These are phyloP conservation scores for Micropoecilia bifurca DNA, from an alignment of 2,797 vertebrate species.

Conservation along the genomic window DNA sequence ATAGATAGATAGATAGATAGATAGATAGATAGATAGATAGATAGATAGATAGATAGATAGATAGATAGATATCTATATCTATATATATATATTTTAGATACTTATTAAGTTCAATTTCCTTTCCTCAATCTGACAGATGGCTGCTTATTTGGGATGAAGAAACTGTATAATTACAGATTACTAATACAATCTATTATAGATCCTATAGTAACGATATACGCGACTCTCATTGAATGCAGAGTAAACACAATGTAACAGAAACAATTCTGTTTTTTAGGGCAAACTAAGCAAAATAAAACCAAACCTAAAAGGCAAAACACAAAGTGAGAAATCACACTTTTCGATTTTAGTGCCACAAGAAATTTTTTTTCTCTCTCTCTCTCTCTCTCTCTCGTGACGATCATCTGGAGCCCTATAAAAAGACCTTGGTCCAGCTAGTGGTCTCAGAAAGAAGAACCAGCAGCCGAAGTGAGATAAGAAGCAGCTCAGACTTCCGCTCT, in stretches of 20 bases:
- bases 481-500: not conserved
- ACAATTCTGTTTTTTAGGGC: not conserved
- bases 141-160: not conserved
- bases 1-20: no score
- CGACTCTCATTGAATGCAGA: not conserved
- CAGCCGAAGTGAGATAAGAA: not conserved
- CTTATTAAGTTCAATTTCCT: not conserved
- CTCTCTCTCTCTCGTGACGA: conserved; percentile 36
- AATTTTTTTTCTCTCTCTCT: not conserved
- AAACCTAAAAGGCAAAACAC: not conserved
- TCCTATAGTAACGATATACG: not conserved
- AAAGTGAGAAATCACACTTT: not conserved
- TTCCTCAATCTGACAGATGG: not conserved
- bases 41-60: no score
- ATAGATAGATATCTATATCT: no score
- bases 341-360: no score
- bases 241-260: not conserved
- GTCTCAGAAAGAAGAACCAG: conserved; percentile 5
- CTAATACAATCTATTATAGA: not conserved
- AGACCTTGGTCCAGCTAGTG: conserved; percentile 6
- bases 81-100: no score
- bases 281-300: not conserved
- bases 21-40: no score
- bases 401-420: conserved; percentile 57
- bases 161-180: not conserved